phyloP scores from a whole-genome alignment of 2,888 invertebrate species.

The Rhaphigaster nebulosa region DNA sequence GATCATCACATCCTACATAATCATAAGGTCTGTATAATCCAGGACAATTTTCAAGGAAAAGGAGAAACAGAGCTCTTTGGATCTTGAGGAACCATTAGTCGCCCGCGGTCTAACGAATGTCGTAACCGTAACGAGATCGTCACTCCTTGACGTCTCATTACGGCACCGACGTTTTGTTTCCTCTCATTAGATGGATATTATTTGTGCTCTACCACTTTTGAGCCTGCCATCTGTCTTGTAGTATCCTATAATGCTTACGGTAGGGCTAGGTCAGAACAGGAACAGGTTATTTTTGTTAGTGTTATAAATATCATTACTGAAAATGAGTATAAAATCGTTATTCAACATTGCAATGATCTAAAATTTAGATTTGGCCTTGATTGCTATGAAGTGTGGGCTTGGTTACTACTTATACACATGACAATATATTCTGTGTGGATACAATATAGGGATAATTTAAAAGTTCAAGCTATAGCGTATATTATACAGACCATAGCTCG shows the following conservation, averaged over 20 bases:
- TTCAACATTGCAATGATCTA: too few relatives aligned
- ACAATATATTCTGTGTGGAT: too few relatives aligned
- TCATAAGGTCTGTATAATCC: not conserved
- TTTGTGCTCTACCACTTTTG: not conserved
- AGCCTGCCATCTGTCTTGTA: not conserved
- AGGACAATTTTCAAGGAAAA: not conserved
- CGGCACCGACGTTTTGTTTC: conserved; percentile 38
- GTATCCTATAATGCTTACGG: not conserved
- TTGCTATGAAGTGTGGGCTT: too few relatives aligned
- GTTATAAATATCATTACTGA: too few relatives aligned
- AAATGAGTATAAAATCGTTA: too few relatives aligned
- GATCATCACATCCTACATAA: not conserved
- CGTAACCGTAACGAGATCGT: conserved; percentile 22
- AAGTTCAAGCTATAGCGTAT: too few relatives aligned
- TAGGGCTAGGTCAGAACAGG: not conserved
- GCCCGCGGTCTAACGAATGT: conserved; percentile 40
- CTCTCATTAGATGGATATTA: conserved; percentile 41
- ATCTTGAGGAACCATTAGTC: conserved; percentile 26
- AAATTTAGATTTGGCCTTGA: too few relatives aligned
- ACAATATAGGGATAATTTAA: too few relatives aligned
- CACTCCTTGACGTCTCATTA: conserved; percentile 42
- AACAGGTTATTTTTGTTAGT: not conserved
- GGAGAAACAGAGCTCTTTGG: not conserved
- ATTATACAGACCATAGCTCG: too few relatives aligned
- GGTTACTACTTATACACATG: too few relatives aligned